A percentile compares a stretch with the other conserved stretches of the same genome.
Evolutionary conservation across 2,797 vertebrate species (phyloP).

Genomic region (Parauchenoglanis ngamensis): DNA sequence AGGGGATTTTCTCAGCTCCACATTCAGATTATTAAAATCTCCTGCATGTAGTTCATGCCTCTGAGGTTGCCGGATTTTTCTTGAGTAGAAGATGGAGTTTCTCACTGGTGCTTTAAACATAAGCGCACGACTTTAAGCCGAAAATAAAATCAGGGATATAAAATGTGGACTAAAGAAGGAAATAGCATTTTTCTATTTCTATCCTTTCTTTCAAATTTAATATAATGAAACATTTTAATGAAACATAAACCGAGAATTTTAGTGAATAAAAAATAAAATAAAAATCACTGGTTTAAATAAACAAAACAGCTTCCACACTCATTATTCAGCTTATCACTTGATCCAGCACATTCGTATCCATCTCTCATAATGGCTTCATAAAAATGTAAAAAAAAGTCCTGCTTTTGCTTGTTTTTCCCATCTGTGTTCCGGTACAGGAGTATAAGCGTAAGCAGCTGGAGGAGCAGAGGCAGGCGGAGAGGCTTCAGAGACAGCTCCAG

Average conservation of each 20-base stretch:
- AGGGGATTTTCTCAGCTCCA: background rate
- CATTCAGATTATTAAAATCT: background rate
- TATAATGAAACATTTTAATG: background rate
- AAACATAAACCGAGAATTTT: background rate
- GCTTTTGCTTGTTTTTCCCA: background rate
- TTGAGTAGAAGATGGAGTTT: background rate
- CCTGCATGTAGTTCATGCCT: background rate
- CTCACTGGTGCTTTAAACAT: background rate
- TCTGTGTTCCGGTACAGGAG: constrained; percentile 74
- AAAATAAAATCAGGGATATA: background rate
- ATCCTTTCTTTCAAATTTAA: background rate
- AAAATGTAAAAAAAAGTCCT: background rate
- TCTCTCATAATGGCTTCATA: background rate
- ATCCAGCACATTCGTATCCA: background rate
- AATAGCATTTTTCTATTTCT: background rate
- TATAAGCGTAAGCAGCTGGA: constrained; percentile 98
- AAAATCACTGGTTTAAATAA: background rate
- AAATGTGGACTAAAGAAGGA: background rate
- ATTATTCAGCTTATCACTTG: background rate
- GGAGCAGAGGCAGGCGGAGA: constrained; percentile 96
- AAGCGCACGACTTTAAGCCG: background rate
- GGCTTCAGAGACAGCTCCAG: constrained; percentile 93
- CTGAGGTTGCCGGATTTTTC: background rate
- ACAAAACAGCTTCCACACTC: background rate
- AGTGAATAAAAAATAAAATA: background rate